These are phyloP conservation scores for Danaus melanippus DNA, from an alignment of 1,140 invertebrate genomes.

Conservation along the genomic window DNA sequence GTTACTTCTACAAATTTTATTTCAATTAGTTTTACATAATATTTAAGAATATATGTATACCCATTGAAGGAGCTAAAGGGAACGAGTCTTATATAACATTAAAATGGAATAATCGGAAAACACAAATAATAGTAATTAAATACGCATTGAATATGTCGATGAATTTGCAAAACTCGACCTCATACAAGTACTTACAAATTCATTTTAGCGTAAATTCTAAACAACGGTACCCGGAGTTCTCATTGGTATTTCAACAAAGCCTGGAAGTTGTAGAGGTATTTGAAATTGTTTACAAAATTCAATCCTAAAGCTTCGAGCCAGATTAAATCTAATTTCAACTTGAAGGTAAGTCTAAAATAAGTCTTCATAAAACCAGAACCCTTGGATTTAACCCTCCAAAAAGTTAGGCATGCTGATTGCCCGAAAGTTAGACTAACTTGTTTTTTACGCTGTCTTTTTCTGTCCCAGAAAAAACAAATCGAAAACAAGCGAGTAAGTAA, in stretches of 20 bases:
- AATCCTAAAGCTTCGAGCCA: conserved; percentile 70
- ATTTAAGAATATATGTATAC: too few species aligned
- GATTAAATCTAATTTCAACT: conserved; percentile 73
- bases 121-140: conserved; percentile 47
- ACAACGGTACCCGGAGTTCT: conserved; percentile 60
- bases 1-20: too few species aligned
- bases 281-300: conserved; percentile 72
- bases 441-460: conserved; percentile 58
- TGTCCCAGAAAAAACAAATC: conserved; percentile 58
- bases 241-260: conserved; percentile 70
- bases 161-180: conserved; percentile 49
- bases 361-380: conserved; percentile 71
- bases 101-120: conserved; percentile 5
- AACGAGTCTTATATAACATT: too few species aligned
- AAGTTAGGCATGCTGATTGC: conserved; percentile 68
- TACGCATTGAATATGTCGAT: conserved; percentile 39
- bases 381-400: conserved; percentile 69
- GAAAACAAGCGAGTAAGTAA: conserved; percentile 63
- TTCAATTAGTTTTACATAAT: too few species aligned
- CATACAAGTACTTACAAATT: conserved; percentile 59
- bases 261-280: conserved; percentile 67
- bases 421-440: conserved; percentile 63
- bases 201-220: conserved; percentile 66
- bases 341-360: conserved; percentile 72
- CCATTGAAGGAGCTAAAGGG: too few species aligned